A percentile compares a stretch with the other conserved stretches of the same genome.
These are phyloP conservation scores for Philotrypesis tridentata DNA, from an alignment of 1,140 invertebrate genomes.

Conservation along the genomic window DNA sequence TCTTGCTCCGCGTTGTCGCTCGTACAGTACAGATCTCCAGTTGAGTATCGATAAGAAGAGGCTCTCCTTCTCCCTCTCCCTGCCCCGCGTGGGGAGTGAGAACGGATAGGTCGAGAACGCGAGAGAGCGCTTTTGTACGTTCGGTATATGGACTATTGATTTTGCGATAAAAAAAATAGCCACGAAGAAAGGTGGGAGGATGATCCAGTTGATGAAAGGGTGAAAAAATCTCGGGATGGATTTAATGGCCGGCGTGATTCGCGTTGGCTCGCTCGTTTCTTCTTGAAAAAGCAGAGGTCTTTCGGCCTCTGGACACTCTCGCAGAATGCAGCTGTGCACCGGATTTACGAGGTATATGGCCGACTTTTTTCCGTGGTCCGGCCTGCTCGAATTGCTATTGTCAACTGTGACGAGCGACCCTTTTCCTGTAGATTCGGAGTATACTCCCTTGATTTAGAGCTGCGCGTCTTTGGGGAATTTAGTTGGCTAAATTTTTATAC, in stretches of 20 bases:
- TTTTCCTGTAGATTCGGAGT: too few relatives aligned
- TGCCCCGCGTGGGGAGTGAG: slow-evolving; percentile 40
- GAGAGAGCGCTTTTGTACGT: slow-evolving; percentile 14
- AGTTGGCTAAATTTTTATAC: too few relatives aligned
- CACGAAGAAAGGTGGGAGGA: not conserved
- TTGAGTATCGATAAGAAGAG: slow-evolving; percentile 19
- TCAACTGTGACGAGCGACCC: too few relatives aligned
- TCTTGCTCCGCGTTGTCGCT: too few relatives aligned
- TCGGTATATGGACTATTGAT: slow-evolving; percentile 33
- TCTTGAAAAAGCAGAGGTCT: not conserved
- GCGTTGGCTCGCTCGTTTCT: not conserved
- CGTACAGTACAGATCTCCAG: not conserved
- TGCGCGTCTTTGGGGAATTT: too few relatives aligned
- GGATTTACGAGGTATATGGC: not conserved
- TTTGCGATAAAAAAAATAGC: slow-evolving; percentile 28
- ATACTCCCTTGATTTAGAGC: too few relatives aligned
- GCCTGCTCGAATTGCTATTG: too few relatives aligned
- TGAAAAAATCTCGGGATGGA: not conserved
- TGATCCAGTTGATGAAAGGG: not conserved
- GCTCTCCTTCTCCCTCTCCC: slow-evolving; percentile 9
- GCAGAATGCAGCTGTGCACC: too few relatives aligned
- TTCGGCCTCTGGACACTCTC: not conserved
- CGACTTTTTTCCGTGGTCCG: too few relatives aligned
- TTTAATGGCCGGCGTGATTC: not conserved
- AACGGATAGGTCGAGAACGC: slow-evolving; percentile 26